Base-by-base conservation (phyloP, 1,140 invertebrate genomes). In the Monochamus saltuarius region DNA sequence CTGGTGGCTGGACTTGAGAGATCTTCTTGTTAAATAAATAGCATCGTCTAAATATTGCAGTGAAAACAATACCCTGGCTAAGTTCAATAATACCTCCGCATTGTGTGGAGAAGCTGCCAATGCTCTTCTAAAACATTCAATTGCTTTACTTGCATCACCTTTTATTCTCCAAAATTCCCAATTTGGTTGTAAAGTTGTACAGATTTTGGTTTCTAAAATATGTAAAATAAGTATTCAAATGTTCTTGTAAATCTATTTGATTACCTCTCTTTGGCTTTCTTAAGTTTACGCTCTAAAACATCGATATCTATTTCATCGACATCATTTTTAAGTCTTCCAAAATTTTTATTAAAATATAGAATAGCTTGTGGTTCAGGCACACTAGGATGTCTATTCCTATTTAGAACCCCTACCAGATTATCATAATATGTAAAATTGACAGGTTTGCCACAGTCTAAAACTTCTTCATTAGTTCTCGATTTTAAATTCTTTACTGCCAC, bases 341-440 rank as follows among this genome's bases (percentile, higher is more conserved):
- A 82, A 45, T 75, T 79, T 61, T 79, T 79, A 60, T 81, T 86
- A 72, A 92, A 92, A 77, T 91, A 89, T 40, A 89, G 81, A 14
- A 88, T 87, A 2, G 91, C 87, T 78, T 84, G 73, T 53, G 81
- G 80, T 71, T 84, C 83, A 62, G 81, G 81, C 59, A 83, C 79
- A 72, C 80, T 81, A 2, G 83, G 83, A 68, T 84, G 83, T 68
- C 80, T 75, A 62, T 75, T 85, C 58, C 91, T 78, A 68, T 91
- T 87, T 10, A 88, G 84, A 42, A 95, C 86, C 22, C 91, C 91
- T 43, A 90, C 84, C 46, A 95, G 78, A 77, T 91, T 91, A 73
- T 94, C 92, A 78, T 93, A 94, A 73, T 90, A 90, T 9, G 92
- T 93, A 72, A 89, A 90, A 78, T 94, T 94, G 0, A 91, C 89